Percentiles rank a stretch among this genome's conserved stretches.
Conservation (phyloP, 2,113 vertebrate genomes). For the Todiramphus saurophagus region DNA sequence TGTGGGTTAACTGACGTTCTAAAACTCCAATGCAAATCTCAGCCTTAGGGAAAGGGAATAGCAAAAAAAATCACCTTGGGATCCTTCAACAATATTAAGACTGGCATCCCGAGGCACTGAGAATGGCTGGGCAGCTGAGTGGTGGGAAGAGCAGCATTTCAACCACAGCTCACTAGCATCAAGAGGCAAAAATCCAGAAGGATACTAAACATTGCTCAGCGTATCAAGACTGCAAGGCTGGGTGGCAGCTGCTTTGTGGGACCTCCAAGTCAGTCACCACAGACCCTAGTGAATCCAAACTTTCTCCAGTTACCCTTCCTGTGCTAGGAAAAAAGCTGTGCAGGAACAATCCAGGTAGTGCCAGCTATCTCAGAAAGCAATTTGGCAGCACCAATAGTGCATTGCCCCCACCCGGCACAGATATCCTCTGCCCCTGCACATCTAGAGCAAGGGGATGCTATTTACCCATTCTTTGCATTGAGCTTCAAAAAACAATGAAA, state of each 20-base stretch:
- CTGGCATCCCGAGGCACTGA: not conserved
- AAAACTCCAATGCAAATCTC: not conserved
- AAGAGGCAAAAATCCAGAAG: not conserved
- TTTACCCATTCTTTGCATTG: not conserved
- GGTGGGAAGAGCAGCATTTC: not conserved
- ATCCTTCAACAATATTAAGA: conserved; percentile 3
- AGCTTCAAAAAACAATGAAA: not conserved
- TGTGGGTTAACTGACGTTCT: not conserved
- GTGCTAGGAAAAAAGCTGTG: not conserved
- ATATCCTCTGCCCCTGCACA: not conserved
- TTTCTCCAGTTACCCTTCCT: not conserved
- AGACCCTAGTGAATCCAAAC: not conserved
- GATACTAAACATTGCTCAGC: not conserved
- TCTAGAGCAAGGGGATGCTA: not conserved
- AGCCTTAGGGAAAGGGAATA: not conserved
- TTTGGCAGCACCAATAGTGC: not conserved
- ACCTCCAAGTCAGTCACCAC: not conserved
- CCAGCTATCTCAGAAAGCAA: not conserved
- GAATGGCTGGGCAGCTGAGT: not conserved
- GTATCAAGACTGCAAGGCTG: not conserved
- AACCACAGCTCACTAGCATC: not conserved
- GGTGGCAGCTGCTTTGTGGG: not conserved
- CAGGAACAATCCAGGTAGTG: not conserved
- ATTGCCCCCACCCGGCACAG: rapidly evolving
- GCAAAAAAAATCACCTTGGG: not conserved